Evolutionary conservation across 2,888 invertebrate species (phyloP).

Genomic region (Synanthedon tipuliformis): DNA sequence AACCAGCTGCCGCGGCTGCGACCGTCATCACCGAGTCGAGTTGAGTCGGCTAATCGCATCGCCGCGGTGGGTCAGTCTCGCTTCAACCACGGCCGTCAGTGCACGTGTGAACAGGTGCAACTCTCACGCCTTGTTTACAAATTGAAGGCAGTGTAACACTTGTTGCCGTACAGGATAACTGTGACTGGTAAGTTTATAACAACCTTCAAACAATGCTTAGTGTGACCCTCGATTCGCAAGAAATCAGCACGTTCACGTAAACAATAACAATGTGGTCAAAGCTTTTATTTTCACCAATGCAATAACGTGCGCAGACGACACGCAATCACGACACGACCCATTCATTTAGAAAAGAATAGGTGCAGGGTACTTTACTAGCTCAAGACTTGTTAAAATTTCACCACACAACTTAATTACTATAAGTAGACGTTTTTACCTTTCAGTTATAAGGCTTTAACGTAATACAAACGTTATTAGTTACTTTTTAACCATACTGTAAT

Average conservation of each 20-base stretch:
- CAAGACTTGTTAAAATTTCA: no score
- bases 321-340: no score
- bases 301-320: no score
- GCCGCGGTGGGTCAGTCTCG: slow-evolving; percentile 26
- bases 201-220: neutral
- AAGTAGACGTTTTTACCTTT: slow-evolving; percentile 10
- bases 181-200: slow-evolving; percentile 42
- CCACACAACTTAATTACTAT: no score
- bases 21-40: neutral
- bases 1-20: slow-evolving; percentile 1
- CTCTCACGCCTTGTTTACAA: slow-evolving; percentile 44
- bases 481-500: neutral
- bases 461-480: neutral
- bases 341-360: no score
- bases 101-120: slow-evolving; percentile 25
- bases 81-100: slow-evolving; percentile 29
- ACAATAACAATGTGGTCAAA: slow-evolving; percentile 31
- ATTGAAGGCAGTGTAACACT: slow-evolving; percentile 39
- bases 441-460: neutral
- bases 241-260: slow-evolving; percentile 17
- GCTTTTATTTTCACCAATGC: slow-evolving; percentile 35
- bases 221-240: neutral
- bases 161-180: slow-evolving; percentile 40
- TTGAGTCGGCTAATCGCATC: no score
- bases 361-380: no score